These are phyloP conservation scores for Drosophila saltans DNA, from an alignment of 1,140 invertebrate genomes.

Conservation along the genomic window DNA sequence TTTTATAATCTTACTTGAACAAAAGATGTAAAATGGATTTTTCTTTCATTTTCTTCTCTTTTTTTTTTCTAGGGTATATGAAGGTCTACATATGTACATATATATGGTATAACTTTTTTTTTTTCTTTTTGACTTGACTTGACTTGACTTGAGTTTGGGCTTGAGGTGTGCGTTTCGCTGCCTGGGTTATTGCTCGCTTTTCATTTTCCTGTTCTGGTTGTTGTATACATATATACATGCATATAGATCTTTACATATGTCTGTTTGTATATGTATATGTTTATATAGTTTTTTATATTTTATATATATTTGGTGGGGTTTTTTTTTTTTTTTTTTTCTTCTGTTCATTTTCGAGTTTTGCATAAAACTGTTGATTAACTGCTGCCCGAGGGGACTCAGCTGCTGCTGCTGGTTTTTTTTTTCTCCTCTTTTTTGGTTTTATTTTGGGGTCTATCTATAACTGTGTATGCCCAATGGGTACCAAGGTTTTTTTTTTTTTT, in stretches of 20 bases:
- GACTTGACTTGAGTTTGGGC: slow-evolving; percentile 42
- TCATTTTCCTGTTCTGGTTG: slow-evolving; percentile 79
- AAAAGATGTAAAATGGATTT: no score
- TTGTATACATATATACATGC: slow-evolving; percentile 9
- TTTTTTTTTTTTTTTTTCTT: slow-evolving; percentile 6
- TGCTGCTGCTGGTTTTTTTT: slow-evolving; percentile 59
- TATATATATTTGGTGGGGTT: no score
- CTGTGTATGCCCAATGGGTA: slow-evolving; percentile 46
- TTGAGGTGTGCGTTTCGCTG: slow-evolving; percentile 77
- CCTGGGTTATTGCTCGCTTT: slow-evolving; percentile 79
- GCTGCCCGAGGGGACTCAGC: slow-evolving; percentile 64
- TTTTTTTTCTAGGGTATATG: background rate
- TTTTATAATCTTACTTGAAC: no score
- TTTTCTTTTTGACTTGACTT: no score
- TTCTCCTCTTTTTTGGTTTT: slow-evolving; percentile 18
- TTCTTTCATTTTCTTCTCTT: no score
- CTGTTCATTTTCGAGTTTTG: slow-evolving; percentile 58
- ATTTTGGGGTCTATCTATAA: slow-evolving; percentile 38
- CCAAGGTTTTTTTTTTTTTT: slow-evolving; percentile 47
- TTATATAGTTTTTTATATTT: background rate
- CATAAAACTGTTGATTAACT: slow-evolving; percentile 79
- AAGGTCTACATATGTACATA: background rate
- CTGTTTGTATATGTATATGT: background rate
- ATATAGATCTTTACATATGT: background rate
- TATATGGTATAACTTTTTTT: background rate